Percentiles rank a stretch among this genome's conserved stretches.
phyloP scores from a whole-genome alignment of 2,113 vertebrate genomes.

The Himantopus leucocephalus region DNA sequence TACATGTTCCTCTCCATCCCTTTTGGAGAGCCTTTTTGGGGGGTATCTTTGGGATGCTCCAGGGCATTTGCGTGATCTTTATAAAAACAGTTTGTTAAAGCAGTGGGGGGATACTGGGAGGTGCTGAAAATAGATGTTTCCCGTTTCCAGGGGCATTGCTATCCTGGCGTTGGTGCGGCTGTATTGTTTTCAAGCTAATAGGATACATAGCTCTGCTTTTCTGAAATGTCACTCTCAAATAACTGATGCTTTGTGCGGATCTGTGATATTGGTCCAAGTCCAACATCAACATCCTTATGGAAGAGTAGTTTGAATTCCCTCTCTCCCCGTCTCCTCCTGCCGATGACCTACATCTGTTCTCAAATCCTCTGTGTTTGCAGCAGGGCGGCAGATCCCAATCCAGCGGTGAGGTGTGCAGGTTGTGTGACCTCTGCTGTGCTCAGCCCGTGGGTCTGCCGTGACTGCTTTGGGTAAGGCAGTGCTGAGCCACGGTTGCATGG shows the following conservation, averaged over 20 bases:
- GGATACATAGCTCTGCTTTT: not conserved
- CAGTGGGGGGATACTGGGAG: not conserved
- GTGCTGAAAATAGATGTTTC: not conserved
- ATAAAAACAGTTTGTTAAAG: not conserved
- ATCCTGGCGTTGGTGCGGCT: not conserved
- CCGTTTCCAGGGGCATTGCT: not conserved
- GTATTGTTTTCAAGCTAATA: not conserved
- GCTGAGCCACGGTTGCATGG: not conserved
- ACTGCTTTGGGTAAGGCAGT: not conserved
- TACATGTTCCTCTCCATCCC: not conserved
- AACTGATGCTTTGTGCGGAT: not conserved
- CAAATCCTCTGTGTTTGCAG: not conserved
- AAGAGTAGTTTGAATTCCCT: not conserved
- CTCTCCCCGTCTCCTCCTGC: not conserved
- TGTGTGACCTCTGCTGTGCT: not conserved
- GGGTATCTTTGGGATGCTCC: not conserved
- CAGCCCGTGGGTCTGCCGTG: rapidly evolving
- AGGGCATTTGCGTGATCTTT: not conserved
- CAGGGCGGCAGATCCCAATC: rapidly evolving
- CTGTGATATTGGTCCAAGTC: not conserved
- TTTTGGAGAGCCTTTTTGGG: not conserved
- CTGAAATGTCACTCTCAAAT: not conserved
- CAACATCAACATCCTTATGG: not conserved
- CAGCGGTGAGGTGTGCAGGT: rapidly evolving
- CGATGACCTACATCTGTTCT: not conserved